These are phyloP conservation scores for Agonopterix subpropinquella DNA, from an alignment of 2,888 invertebrate genomes.

Conservation along the genomic window DNA sequence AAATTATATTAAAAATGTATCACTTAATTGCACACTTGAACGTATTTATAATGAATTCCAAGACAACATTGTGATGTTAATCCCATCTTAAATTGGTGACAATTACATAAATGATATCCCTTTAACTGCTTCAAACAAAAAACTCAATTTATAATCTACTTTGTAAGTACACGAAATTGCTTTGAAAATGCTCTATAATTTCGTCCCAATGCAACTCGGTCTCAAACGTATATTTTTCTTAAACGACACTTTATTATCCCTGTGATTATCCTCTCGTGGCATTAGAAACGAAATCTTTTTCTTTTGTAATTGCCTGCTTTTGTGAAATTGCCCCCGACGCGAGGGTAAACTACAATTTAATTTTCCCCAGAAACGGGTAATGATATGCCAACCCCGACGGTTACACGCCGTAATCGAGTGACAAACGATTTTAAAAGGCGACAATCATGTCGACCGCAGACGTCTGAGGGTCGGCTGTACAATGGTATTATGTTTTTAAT, in stretches of 20 bases:
- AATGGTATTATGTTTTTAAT: background rate
- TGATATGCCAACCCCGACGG: slow-evolving; percentile 55
- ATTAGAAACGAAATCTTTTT: slow-evolving; percentile 58
- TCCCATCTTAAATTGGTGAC: slow-evolving; percentile 15
- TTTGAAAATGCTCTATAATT: slow-evolving; percentile 44
- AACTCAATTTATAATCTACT: slow-evolving; percentile 24
- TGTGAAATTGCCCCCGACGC: slow-evolving; percentile 57
- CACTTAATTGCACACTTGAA: background rate
- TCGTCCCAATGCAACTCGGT: slow-evolving; percentile 25
- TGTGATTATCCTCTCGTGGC: slow-evolving; percentile 62
- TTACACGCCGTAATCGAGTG: slow-evolving; percentile 66
- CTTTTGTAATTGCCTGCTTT: slow-evolving; percentile 43
- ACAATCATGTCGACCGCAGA: slow-evolving; percentile 28
- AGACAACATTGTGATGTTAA: slow-evolving; percentile 8
- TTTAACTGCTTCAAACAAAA: slow-evolving; percentile 17
- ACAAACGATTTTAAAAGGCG: slow-evolving; percentile 65
- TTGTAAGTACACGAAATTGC: slow-evolving; percentile 33
- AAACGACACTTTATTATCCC: slow-evolving; percentile 73
- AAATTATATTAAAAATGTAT: slow-evolving; percentile 14
- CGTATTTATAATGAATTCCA: slow-evolving; percentile 9
- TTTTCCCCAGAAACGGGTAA: slow-evolving; percentile 57
- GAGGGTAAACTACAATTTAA: slow-evolving; percentile 59
- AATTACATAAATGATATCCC: slow-evolving; percentile 24
- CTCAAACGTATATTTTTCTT: slow-evolving; percentile 61
- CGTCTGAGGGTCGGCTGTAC: slow-evolving; percentile 12